These are phyloP conservation scores for Matsumyia berberina DNA, from an alignment of 2,888 invertebrate species.

Conservation along the genomic window DNA sequence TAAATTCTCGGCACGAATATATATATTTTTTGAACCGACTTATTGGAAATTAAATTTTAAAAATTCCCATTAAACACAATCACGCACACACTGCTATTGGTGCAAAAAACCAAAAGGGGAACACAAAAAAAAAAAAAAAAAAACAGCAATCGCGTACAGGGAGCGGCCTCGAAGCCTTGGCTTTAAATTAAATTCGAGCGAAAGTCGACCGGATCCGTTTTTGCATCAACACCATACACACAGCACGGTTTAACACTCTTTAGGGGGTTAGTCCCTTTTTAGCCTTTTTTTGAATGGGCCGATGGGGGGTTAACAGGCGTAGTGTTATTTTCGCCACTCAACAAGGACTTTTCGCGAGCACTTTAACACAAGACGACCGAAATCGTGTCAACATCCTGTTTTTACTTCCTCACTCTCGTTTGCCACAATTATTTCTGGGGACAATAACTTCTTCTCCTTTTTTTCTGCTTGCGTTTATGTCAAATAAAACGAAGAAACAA, in stretches of 20 bases:
- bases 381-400: slow-evolving; percentile 73
- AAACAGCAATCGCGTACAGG: slow-evolving; percentile 5
- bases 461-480: slow-evolving; percentile 21
- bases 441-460: background rate
- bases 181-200: slow-evolving; percentile 45
- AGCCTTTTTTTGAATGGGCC: slow-evolving; percentile 13
- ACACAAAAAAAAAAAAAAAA: background rate
- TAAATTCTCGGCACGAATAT: slow-evolving; percentile 41
- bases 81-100: slow-evolving; percentile 16
- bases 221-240: slow-evolving; percentile 12
- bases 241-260: slow-evolving; percentile 9
- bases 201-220: slow-evolving; percentile 20
- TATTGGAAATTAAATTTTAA: slow-evolving; percentile 61
- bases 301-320: background rate
- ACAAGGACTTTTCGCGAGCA: slow-evolving; percentile 46
- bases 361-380: slow-evolving; percentile 53
- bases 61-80: slow-evolving; percentile 49
- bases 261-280: slow-evolving; percentile 9
- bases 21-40: slow-evolving; percentile 15
- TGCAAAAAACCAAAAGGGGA: background rate
- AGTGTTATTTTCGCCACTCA: slow-evolving; percentile 28
- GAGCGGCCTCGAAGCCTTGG: slow-evolving; percentile 13
- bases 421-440: slow-evolving; percentile 16
- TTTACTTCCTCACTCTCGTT: slow-evolving; percentile 48
- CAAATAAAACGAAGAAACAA: slow-evolving; percentile 15